A percentile compares a stretch with the other conserved stretches of the same genome.
These are phyloP conservation scores for Drosophila planitibia DNA, from an alignment of 2,888 invertebrate genomes.

Conservation along the genomic window DNA sequence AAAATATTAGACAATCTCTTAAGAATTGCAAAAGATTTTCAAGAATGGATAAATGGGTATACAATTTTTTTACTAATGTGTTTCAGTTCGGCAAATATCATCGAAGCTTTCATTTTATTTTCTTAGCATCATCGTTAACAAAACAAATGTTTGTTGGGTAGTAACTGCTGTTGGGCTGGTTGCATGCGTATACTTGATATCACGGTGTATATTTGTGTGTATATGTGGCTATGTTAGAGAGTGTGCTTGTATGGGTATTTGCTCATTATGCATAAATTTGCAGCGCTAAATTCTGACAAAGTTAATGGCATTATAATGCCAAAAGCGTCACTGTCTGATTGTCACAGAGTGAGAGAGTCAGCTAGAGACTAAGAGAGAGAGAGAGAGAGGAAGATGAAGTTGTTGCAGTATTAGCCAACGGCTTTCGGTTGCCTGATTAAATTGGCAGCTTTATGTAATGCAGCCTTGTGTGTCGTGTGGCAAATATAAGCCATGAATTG, in stretches of 20 bases:
- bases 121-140: background rate
- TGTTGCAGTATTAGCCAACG: constrained; percentile 46
- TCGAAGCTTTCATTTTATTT: background rate
- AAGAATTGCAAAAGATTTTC: background rate
- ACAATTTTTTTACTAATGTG: background rate
- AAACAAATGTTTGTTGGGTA: constrained; percentile 54
- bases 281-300: constrained; percentile 80
- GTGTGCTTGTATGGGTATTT: constrained; percentile 25
- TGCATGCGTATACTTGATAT: constrained; percentile 28
- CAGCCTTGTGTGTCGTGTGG: constrained; percentile 15
- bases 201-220: background rate
- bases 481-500: constrained; percentile 34
- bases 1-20: too few relatives aligned
- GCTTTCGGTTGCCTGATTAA: constrained; percentile 23
- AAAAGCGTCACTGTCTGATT: constrained; percentile 49
- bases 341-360: constrained; percentile 17
- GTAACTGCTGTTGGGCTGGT: constrained; percentile 12
- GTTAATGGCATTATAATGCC: constrained; percentile 82
- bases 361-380: background rate
- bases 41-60: background rate
- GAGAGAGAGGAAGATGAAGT: background rate
- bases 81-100: background rate
- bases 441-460: constrained; percentile 39
- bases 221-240: constrained; percentile 1
- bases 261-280: constrained; percentile 81